phyloP scores from a whole-genome alignment of 1,140 invertebrate species.

The Sesamia nonagrioides region DNA sequence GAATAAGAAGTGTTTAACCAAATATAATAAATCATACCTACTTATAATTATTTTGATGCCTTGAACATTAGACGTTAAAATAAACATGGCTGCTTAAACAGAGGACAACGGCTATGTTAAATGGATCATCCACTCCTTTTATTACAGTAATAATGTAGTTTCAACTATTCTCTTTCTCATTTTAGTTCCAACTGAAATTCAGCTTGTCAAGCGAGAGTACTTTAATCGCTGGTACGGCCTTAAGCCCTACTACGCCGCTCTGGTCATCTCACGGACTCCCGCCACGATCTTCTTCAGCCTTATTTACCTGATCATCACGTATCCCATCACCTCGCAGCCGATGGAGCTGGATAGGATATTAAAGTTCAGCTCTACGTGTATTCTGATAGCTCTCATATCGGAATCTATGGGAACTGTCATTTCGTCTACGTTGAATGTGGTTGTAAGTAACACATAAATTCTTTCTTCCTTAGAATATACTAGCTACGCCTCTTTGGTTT shows the following conservation, averaged over 20 bases:
- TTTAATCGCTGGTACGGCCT: constrained; percentile 98
- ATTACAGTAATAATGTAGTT: background rate
- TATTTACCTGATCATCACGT: constrained; percentile 94
- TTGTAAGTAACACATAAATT: constrained; percentile 88
- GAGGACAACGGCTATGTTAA: too few relatives aligned
- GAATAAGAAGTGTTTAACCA: too few relatives aligned
- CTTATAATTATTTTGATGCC: too few relatives aligned
- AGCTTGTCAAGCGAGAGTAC: constrained; percentile 95
- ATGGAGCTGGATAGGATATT: constrained; percentile 92
- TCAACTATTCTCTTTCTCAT: constrained; percentile 53
- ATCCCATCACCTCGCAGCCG: constrained; percentile 95
- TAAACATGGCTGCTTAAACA: too few relatives aligned
- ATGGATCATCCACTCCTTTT: too few relatives aligned
- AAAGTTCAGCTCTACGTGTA: constrained; percentile 90
- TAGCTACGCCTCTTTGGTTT: too few relatives aligned
- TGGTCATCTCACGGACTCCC: constrained; percentile 92
- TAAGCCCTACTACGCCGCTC: constrained; percentile 95
- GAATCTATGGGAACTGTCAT: constrained; percentile 93
- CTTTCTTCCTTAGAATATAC: too few relatives aligned
- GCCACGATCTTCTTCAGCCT: constrained; percentile 91
- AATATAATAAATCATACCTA: too few relatives aligned
- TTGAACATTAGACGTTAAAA: too few relatives aligned
- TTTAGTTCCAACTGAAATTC: constrained; percentile 96
- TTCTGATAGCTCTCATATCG: constrained; percentile 91
- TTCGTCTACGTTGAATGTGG: constrained; percentile 90